Evolutionary conservation across 2,888 invertebrate genomes (phyloP).

Genomic region (Cistogaster globosa): DNA sequence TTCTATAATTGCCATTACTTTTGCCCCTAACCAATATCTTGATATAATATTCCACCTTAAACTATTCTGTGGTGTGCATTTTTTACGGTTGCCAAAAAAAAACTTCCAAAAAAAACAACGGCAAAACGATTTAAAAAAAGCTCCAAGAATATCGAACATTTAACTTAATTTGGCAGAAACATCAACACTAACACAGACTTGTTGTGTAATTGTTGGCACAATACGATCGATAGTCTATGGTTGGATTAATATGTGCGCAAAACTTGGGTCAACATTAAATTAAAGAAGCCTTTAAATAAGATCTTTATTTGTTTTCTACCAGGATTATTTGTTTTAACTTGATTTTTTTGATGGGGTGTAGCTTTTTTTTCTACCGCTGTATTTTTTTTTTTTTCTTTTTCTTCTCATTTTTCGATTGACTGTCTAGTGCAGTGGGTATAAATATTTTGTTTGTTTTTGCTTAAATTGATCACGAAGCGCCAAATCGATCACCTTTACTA

Average conservation of each 20-base stretch:
- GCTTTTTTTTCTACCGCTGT: no score
- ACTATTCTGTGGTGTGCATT: not conserved
- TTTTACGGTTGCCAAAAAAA: constrained; percentile 50
- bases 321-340: constrained; percentile 63
- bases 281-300: constrained; percentile 62
- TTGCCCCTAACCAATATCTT: constrained; percentile 18
- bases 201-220: constrained; percentile 80
- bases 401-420: constrained; percentile 8
- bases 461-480: constrained; percentile 82
- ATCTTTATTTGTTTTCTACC: constrained; percentile 65
- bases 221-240: constrained; percentile 71
- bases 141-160: constrained; percentile 75
- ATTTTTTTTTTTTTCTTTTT: constrained; percentile 27
- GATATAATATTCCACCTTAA: constrained; percentile 1
- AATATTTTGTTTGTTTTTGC: constrained; percentile 17
- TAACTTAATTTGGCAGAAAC: constrained; percentile 82
- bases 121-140: constrained; percentile 31
- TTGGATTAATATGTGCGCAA: constrained; percentile 49
- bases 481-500: constrained; percentile 83
- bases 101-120: constrained; percentile 36
- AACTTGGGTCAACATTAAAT: constrained; percentile 58
- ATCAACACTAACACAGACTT: constrained; percentile 72
- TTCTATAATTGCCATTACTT: not conserved
- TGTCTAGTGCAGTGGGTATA: constrained; percentile 45
- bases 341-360: constrained; percentile 56